Base-by-base conservation (phyloP, 2,888 invertebrate species). In the Metopia argyrocephala region DNA sequence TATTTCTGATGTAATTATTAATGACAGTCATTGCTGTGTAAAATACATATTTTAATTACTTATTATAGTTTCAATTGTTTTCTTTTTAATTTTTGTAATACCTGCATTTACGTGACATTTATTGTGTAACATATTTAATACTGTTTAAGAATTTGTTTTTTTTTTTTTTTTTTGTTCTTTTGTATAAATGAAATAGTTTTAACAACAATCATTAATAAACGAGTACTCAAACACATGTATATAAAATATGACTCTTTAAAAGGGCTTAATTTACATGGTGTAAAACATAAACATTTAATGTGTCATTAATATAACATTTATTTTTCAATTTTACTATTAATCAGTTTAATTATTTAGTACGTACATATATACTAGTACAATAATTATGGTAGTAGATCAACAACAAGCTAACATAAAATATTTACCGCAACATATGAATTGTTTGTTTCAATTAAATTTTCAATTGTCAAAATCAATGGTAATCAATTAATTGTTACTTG, bases 221-320 rank as follows among this genome's bases (percentile, higher is more conserved):
- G 25, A n/a, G 5, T 5, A 27, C 54, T n/a, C 27, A 27, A 5
- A 2, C 54, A 27, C 6, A 56, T 25, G n/a, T n/a, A n/a, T n/a
- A n/a, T n/a, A 31, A 20, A 31, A 18, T 20, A 50, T 12, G 38
- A 3, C 38, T 38, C 15, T 38, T 9, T 6, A 12, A 4, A 3
- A 3, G 38, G 3, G 15, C 38, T 12, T 12, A n/a, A 23, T 23
- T 50, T 38, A 61, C 70, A 70, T 38, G n/a, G 31, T 61, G 48
- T 61, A 59, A 38, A 61, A 70, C 57, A 69, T 69, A 27, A 48
- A 48, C 48, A 57, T 69, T 69, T 59, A 57, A 69, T 57, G 69
- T 59, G 48, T 57, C 57, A 69, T 59, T 69, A 48, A 28, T 28
- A 57, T 69, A 57, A 46, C 56, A 69, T 69, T 46, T 46, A 69